phyloP scores from a whole-genome alignment of 2,888 invertebrate species.

The Mythimna impura region DNA sequence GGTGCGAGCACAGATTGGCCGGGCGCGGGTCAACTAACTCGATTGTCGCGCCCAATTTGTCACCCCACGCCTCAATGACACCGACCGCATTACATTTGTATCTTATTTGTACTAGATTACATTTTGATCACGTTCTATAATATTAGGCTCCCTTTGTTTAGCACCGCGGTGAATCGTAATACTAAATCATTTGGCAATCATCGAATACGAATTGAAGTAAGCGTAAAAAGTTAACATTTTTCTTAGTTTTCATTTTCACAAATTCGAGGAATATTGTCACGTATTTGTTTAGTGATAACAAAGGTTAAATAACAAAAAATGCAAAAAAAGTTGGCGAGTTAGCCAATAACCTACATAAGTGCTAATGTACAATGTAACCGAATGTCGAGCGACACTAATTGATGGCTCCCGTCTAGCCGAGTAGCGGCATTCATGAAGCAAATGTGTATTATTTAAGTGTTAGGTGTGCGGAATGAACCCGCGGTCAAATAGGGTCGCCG shows the following conservation, averaged over 20 bases:
- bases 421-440: slow-evolving; percentile 74
- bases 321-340: slow-evolving; percentile 37
- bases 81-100: slow-evolving; percentile 75
- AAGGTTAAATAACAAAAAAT: slow-evolving; percentile 48
- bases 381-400: slow-evolving; percentile 78
- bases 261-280: slow-evolving; percentile 8
- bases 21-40: slow-evolving; percentile 87
- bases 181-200: slow-evolving; percentile 19
- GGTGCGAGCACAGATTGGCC: slow-evolving; percentile 76
- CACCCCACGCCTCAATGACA: slow-evolving; percentile 76
- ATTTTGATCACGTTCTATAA: slow-evolving; percentile 65
- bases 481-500: slow-evolving; percentile 70
- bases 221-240: background rate
- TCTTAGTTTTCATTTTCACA: slow-evolving; percentile 7
- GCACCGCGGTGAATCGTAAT: slow-evolving; percentile 10
- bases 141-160: slow-evolving; percentile 45
- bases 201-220: slow-evolving; percentile 3
- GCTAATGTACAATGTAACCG: slow-evolving; percentile 65
- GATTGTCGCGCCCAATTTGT: slow-evolving; percentile 88
- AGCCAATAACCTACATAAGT: slow-evolving; percentile 58
- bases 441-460: slow-evolving; percentile 66
- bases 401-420: slow-evolving; percentile 73
- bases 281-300: slow-evolving; percentile 31
- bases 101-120: slow-evolving; percentile 67
- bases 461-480: slow-evolving; percentile 69